Base-by-base conservation (phyloP, 2,797 vertebrate genomes). In the Clarias pachynema region DNA sequence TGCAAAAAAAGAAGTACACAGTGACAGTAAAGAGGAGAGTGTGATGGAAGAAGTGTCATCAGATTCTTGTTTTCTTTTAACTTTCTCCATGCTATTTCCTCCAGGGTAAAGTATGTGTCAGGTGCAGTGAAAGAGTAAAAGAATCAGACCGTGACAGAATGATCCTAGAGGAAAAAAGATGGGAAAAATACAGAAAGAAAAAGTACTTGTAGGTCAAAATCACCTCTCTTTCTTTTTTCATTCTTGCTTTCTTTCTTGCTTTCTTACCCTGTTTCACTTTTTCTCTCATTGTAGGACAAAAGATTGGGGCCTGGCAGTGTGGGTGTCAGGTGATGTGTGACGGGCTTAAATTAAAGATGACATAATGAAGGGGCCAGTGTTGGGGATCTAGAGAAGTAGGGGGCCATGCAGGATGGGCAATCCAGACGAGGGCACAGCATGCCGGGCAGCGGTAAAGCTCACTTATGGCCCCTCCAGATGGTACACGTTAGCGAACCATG, bases 261-360 rank as follows among this genome's bases (percentile, higher is more conserved):
- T 29, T 66, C 60, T 84, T 84, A 70, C 53, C 44, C 69, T 75
- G 44, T 60, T 66, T 82, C 16, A 24, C 65, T 53, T 2, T 70
- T 82, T 79, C 15, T 70, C 22, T 79, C 81, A 44, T 89, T 86
- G 85, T 66, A 86, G 93, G 91, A 95, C 94, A 95, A 95, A 95
- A 94, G 94, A 93, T 94, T 94, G 93, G 88, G 92, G 90, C 91
- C 91, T 93, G 93, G 92, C 91, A 90, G 92, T 93, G 92, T 93
- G 93, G 93, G 93, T 94, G 94, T 94, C 92, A 95, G 93, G 94
- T 95, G 93, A 95, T 95, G 93, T 94, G 94, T 94, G 94, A 95
- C 93, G 91, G 92, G 92, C 91, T 92, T 91, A 94, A 95, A 95
- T 94, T 93, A 93, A 93, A 94, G 92, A 92, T 94, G 94, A 94